Evolutionary conservation across 2,888 invertebrate species (phyloP), one percentile per base, ranked within the genome.

Genomic region (Sussaba pulchella): DNA sequence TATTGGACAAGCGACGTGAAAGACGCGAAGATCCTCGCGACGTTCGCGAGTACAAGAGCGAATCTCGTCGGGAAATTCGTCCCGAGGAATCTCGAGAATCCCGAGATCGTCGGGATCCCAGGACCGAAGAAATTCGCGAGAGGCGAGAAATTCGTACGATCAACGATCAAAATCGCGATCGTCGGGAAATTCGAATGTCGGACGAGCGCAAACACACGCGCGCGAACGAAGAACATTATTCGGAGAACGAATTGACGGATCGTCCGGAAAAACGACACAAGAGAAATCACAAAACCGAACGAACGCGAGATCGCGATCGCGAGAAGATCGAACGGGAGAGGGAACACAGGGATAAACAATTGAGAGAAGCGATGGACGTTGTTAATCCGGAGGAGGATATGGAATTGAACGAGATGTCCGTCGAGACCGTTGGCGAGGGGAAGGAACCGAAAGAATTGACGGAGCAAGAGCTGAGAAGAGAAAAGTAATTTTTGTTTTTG

Each of bases 251-350:
- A 36, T 50, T 89, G 17, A 81, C 88, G 26, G 91, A 91, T 4
- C 83, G 87, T 17, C 72, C 88, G 0, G 89, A 90, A 24, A 92
- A 92, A 54, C 88, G 91, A 2, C 92, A 90, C 75, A 92, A 92
- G 78, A 85, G 91, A 45, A 91, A 90, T 52, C 91, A 91, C 95
- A 85, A 95, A 94, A 91, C 94, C 94, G 88, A 96, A 3, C 84
- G 91, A 54, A 82, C 73, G 3, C 89, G 95, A 87, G 95, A 95
- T 77, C 93, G 93, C 71, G 92, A 92, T 59, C 89, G 87, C 19
- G 91, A 91, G 19, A 89, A 89, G 69, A 76, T 87, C 0, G 91
- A 90, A 50, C 87, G 87, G 0, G 90, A 90, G 31, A 90, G 87
- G 57, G 90, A 88, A 47, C 90, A 89, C 47, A 84, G 90, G 1